phyloP scores from a whole-genome alignment of 2,888 invertebrate species.

The Carterocephalus palaemon region DNA sequence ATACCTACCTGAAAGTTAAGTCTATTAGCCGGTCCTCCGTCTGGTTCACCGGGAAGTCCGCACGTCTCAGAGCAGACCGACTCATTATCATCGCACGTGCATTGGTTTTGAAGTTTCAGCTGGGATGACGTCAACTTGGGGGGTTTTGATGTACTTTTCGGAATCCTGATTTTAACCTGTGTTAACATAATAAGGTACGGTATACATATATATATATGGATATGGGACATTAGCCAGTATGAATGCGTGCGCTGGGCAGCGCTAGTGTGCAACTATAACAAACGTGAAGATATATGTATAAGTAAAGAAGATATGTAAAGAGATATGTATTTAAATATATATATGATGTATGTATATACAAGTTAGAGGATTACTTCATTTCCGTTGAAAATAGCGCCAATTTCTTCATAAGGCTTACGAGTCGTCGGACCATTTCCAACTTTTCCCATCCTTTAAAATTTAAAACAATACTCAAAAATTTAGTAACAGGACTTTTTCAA shows the following conservation, averaged over 20 bases:
- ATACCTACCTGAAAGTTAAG: conserved; percentile 65
- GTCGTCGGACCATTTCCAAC: conserved; percentile 27
- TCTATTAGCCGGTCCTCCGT: conserved; percentile 41
- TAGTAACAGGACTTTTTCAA: neutral
- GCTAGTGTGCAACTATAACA: no score
- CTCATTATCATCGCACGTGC: conserved; percentile 65
- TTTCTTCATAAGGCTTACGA: conserved; percentile 79
- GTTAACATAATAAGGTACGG: no score
- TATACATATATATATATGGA: neutral
- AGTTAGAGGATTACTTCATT: conserved; percentile 67
- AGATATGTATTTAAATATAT: no score
- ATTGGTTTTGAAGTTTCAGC: conserved; percentile 58
- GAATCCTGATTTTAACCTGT: conserved; percentile 80
- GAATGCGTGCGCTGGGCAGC: no score
- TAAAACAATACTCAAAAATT: conserved; percentile 1
- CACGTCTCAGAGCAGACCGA: conserved; percentile 63
- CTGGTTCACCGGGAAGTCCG: conserved; percentile 41
- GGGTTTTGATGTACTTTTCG: conserved; percentile 71
- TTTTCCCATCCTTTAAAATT: conserved; percentile 30
- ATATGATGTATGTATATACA: neutral
- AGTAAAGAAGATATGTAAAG: no score
- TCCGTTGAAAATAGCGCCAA: conserved; percentile 81
- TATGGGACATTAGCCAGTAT: no score
- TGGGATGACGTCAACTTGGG: conserved; percentile 63
- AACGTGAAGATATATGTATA: no score